Percentiles rank a stretch among this genome's conserved stretches.
These are phyloP conservation scores for Zophobas morio DNA, from an alignment of 1,140 invertebrate species.

Conservation along the genomic window DNA sequence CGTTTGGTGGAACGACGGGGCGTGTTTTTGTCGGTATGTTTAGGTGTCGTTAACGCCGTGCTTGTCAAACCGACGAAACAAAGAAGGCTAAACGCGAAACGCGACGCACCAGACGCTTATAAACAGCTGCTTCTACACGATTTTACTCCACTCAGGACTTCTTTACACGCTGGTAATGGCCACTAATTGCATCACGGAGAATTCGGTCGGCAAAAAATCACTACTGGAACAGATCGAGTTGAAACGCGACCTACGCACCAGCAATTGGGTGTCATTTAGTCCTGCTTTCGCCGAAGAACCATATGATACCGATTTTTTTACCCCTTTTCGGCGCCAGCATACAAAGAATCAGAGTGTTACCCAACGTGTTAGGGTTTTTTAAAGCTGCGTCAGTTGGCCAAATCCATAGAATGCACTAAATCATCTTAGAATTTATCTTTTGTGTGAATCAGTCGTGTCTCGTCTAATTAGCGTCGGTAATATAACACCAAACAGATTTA, in stretches of 20 bases:
- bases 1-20: slow-evolving; percentile 26
- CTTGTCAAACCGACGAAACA: slow-evolving; percentile 43
- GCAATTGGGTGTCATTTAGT: not conserved
- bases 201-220: slow-evolving; percentile 26
- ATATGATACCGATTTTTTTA: not conserved
- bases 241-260: not conserved
- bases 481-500: no score
- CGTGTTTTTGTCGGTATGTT: slow-evolving; percentile 48
- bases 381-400: not conserved
- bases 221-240: not conserved
- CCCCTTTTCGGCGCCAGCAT: not conserved
- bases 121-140: slow-evolving; percentile 46
- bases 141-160: slow-evolving; percentile 36
- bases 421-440: no score
- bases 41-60: slow-evolving; percentile 52
- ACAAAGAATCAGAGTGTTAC: not conserved
- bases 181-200: slow-evolving; percentile 29
- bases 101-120: slow-evolving; percentile 20
- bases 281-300: not conserved
- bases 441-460: no score
- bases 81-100: slow-evolving; percentile 34
- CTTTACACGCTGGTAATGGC: slow-evolving; percentile 37
- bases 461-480: no score
- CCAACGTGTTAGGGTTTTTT: no score
- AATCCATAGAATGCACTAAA: not conserved